These are phyloP conservation scores for Capitulum mitella DNA, from an alignment of 2,888 invertebrate genomes.

Conservation along the genomic window DNA sequence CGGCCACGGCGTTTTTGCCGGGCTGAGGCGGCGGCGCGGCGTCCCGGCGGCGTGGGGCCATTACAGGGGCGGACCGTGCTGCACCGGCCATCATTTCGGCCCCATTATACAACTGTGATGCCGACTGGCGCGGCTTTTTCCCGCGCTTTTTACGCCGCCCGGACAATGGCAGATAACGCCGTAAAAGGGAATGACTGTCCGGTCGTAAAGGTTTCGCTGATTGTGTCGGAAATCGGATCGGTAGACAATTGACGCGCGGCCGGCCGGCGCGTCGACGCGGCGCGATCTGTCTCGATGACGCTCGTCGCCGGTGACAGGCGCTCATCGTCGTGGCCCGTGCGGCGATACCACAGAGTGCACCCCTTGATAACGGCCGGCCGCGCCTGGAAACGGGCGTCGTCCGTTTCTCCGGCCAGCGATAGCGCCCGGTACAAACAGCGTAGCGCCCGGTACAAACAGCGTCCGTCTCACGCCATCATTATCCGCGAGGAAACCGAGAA, in stretches of 20 bases:
- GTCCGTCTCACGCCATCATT: no score
- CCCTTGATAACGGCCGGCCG: background rate
- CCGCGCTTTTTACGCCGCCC: background rate
- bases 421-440: no score
- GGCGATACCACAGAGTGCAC: background rate
- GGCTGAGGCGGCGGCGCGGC: background rate
- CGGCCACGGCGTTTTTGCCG: background rate
- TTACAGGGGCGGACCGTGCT: constrained; percentile 11
- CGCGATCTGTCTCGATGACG: background rate
- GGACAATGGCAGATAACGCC: constrained; percentile 22
- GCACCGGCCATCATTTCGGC: constrained; percentile 13
- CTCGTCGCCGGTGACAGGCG: no score
- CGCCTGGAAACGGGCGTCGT: no score
- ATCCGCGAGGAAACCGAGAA: no score
- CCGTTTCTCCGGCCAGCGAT: no score
- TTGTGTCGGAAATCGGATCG: constrained; percentile 22
- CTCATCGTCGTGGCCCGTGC: no score
- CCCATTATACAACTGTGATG: constrained; percentile 22
- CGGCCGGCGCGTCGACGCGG: background rate
- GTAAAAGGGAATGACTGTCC: constrained; percentile 18
- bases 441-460: no score
- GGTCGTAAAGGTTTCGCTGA: constrained; percentile 16
- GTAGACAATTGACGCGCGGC: background rate
- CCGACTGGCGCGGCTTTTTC: constrained; percentile 10
- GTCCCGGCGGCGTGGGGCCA: background rate